Conservation (phyloP, 1,140 invertebrate genomes). For the Bombus terrestris region DNA sequence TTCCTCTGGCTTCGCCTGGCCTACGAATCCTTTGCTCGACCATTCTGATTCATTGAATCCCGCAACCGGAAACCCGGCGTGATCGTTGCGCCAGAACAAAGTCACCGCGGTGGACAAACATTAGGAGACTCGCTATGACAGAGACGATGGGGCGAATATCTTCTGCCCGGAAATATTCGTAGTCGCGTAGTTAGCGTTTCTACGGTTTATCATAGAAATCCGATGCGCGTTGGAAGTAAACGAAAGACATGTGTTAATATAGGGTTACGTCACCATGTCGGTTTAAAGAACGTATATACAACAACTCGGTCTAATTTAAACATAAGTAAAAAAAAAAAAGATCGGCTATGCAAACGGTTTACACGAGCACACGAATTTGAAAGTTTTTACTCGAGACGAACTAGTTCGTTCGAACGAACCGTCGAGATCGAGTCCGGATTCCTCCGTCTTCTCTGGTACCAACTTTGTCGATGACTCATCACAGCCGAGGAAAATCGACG, state of each 20-base stretch:
- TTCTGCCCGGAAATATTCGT: not conserved
- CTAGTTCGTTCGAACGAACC: not conserved
- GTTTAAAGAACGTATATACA: not conserved
- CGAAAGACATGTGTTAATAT: slow-evolving; percentile 4
- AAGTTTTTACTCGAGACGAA: not conserved
- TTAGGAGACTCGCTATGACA: slow-evolving; percentile 7
- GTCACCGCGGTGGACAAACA: slow-evolving; percentile 54
- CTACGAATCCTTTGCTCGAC: slow-evolving; percentile 40
- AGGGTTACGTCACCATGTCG: not conserved
- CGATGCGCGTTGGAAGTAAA: not conserved
- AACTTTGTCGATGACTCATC: slow-evolving; percentile 9
- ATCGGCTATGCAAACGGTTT: not conserved
- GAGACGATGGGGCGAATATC: not conserved
- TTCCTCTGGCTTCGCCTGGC: not conserved
- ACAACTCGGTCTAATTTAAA: slow-evolving; percentile 1
- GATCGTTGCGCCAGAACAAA: slow-evolving; percentile 33
- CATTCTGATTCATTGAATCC: slow-evolving; percentile 62
- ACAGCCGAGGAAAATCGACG: not conserved
- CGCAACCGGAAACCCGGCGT: slow-evolving; percentile 17
- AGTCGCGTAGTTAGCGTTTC: no score
- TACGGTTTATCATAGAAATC: not conserved
- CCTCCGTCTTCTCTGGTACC: not conserved
- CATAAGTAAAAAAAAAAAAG: slow-evolving; percentile 24
- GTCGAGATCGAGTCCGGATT: not conserved
- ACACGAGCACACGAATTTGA: not conserved